These are phyloP conservation scores for Pelodytes ibericus DNA, from an alignment of 2,797 vertebrate genomes.

Conservation along the genomic window DNA sequence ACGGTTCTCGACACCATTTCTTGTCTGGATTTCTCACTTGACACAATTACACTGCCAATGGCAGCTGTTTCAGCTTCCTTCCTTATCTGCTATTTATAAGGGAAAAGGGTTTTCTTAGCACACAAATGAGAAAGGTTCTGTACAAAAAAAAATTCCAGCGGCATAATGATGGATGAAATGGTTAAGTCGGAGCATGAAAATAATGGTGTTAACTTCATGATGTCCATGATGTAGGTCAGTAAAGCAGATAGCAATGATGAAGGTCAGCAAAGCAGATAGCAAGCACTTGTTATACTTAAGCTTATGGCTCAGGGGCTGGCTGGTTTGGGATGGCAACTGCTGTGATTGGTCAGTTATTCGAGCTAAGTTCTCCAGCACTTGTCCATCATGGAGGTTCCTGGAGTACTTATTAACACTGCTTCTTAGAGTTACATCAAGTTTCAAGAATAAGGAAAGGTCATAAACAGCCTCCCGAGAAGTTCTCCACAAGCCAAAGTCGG, in stretches of 20 bases:
- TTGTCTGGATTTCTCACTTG: conserved; percentile 63
- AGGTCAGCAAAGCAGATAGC: conserved; percentile 29
- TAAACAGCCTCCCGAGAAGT: not conserved
- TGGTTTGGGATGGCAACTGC: not conserved
- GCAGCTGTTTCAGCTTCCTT: conserved; percentile 72
- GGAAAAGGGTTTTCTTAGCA: conserved; percentile 59
- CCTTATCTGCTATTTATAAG: conserved; percentile 72
- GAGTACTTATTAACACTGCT: no score
- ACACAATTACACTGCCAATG: conserved; percentile 68
- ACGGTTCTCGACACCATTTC: conserved; percentile 60
- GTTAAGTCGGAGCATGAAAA: conserved; percentile 48
- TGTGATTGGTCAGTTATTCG: no score
- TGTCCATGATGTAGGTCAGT: conserved; percentile 28
- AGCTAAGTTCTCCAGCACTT: no score
- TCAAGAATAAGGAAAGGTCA: not conserved
- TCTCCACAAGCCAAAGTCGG: not conserved
- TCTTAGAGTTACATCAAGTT: not conserved
- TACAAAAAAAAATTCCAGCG: not conserved
- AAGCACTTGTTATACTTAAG: conserved; percentile 61
- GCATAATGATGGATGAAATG: conserved; percentile 3
- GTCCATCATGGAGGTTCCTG: no score
- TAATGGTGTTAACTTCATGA: conserved; percentile 22
- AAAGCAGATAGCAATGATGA: conserved; percentile 2
- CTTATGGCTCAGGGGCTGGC: conserved; percentile 43
- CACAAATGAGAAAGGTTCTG: conserved; percentile 2